phyloP scores from a whole-genome alignment of 2,888 invertebrate species.

The Platerodrilus igneus region DNA sequence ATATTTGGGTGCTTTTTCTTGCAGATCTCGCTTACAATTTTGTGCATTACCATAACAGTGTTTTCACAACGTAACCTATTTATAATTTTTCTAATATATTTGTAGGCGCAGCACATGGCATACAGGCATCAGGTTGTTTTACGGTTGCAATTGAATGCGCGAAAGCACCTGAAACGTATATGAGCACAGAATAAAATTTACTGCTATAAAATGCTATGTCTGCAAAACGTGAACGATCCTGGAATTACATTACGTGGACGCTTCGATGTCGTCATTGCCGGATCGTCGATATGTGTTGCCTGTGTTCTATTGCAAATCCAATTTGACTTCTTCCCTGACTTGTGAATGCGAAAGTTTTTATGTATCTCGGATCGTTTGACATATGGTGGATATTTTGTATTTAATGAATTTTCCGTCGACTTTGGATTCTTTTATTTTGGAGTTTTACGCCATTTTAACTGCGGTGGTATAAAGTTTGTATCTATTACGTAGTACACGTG shows the following conservation, averaged over 20 bases:
- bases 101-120: too few relatives aligned
- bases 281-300: slow-evolving; percentile 25
- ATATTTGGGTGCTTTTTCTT: too few relatives aligned
- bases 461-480: too few relatives aligned
- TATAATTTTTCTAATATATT: too few relatives aligned
- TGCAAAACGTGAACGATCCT: slow-evolving; percentile 38
- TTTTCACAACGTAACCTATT: not conserved
- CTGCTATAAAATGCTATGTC: slow-evolving; percentile 33
- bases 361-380: too few relatives aligned
- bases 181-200: slow-evolving; percentile 31
- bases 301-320: slow-evolving; percentile 28
- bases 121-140: slow-evolving; percentile 33
- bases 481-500: too few relatives aligned
- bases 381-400: too few relatives aligned
- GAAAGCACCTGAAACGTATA: slow-evolving; percentile 26
- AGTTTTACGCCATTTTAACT: too few relatives aligned
- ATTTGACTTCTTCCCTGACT: slow-evolving; percentile 24
- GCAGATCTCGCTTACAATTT: too few relatives aligned
- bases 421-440: too few relatives aligned
- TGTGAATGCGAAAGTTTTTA: slow-evolving; percentile 7
- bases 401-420: too few relatives aligned
- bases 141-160: slow-evolving; percentile 28
- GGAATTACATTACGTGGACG: slow-evolving; percentile 32
- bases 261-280: slow-evolving; percentile 24
- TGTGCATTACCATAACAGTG: too few relatives aligned